Percentiles rank a stretch among this genome's conserved stretches.
Conservation (phyloP, 1,140 invertebrate species). For the Eufriesea mexicana region DNA sequence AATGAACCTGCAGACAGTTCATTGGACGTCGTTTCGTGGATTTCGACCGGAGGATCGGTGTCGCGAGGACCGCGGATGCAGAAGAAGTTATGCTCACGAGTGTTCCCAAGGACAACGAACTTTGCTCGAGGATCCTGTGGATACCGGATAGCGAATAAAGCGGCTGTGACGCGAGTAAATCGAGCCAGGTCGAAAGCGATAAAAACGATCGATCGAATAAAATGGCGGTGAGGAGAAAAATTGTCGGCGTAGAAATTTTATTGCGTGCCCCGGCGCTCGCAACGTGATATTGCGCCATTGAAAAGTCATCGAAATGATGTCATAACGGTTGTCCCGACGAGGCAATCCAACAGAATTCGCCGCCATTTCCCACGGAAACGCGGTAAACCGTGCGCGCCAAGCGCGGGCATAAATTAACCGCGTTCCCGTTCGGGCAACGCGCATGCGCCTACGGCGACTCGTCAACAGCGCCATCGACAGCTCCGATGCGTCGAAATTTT, state of each 20-base stretch:
- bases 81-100: not conserved
- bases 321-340: slow-evolving; percentile 26
- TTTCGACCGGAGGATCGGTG: not conserved
- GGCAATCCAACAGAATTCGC: not conserved
- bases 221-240: not conserved
- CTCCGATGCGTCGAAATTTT: not conserved
- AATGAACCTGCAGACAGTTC: not conserved
- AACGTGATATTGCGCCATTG: slow-evolving; percentile 17
- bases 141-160: too few species aligned
- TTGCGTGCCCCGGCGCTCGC: not conserved
- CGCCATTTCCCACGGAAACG: slow-evolving; percentile 37
- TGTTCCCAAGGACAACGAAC: not conserved
- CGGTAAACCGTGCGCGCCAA: not conserved
- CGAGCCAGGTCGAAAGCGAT: not conserved
- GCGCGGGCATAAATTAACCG: not conserved
- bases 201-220: slow-evolving; percentile 16
- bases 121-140: not conserved
- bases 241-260: slow-evolving; percentile 10
- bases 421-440: not conserved
- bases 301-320: slow-evolving; percentile 21
- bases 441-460: not conserved
- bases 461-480: fast-evolving
- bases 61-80: not conserved
- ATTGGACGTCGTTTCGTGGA: not conserved
- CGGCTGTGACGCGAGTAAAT: not conserved